Base-by-base conservation (phyloP, 2,888 invertebrate species). In the Athalia rosae region DNA sequence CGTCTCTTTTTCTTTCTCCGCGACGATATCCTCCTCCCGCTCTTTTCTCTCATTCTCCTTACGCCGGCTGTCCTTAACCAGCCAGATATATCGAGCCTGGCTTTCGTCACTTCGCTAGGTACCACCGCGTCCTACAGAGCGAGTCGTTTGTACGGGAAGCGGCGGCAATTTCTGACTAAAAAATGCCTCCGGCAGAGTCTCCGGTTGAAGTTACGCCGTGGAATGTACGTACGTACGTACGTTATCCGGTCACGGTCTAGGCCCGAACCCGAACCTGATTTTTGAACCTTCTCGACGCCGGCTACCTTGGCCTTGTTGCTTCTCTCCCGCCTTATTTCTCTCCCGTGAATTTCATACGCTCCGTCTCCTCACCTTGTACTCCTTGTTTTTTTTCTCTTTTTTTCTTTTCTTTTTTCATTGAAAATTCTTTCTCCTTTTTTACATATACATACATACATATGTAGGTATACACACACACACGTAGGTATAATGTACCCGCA, bases 251-350 rank as follows among this genome's bases (percentile, higher is more conserved):
- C 74, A 62, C 61, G 41, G 59, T 62, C 61, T 61, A 56, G 61
- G 74, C 28, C 74, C 59, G 48, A 13, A 13, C 28, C 61, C 13
- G 28, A 41, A 48, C 61, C 61, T 28, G 13, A 62, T 62, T 62
- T 62, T 47, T 74, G 61, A 74, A 74, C 61, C 48, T 61, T 74
- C 74, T 15, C 74, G 61, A 47, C 62, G 28, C 28, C 28, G 74
- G 62, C 74, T 74, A 74, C 74, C 74, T 74, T 74, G 74, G 74
- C 62, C 74, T 74, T 74, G 61, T 74, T 61, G 58, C 28, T 61
- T 62, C 48, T 48, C 74, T 50, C 74, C 61, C 45, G 47, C 48
- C 62, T 62, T 62, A 48, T 48, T 74, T 61, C 61, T 71, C 71
- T 71, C 58, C 4, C 13, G 13, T 43, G 41, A 28, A 28, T 28